phyloP scores from a whole-genome alignment of 2,113 vertebrate species.

The Pygathrix nemaeus region DNA sequence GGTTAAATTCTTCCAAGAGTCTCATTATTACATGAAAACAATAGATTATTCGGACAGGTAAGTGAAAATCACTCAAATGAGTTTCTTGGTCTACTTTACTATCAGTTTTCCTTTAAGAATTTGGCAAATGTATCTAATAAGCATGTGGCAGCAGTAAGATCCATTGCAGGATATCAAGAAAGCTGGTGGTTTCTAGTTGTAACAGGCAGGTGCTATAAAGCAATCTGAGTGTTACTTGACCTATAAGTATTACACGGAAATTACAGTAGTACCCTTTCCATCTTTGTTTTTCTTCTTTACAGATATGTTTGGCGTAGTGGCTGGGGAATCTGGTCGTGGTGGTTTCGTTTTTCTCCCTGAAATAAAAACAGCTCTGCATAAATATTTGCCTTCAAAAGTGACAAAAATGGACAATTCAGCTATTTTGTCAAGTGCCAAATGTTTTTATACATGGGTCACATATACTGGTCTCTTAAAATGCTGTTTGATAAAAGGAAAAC shows the following conservation, averaged over 20 bases:
- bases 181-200: background rate
- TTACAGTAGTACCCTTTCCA: conserved; percentile 90
- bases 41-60: conserved; percentile 10
- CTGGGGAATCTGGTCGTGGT: conserved; percentile 92
- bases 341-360: conserved; percentile 92
- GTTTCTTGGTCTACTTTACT: background rate
- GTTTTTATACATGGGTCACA: conserved; percentile 9
- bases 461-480: background rate
- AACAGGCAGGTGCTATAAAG: background rate
- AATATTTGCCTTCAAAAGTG: conserved; percentile 48
- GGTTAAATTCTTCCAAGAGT: conserved; percentile 62
- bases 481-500: conserved; percentile 41
- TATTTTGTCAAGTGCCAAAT: conserved; percentile 23
- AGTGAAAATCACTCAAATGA: conserved; percentile 40
- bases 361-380: conserved; percentile 72
- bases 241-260: background rate
- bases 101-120: conserved; percentile 33
- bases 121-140: background rate
- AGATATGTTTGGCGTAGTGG: conserved; percentile 92
- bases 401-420: background rate
- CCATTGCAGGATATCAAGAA: background rate
- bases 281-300: conserved; percentile 96
- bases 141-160: background rate
- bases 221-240: background rate
- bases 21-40: conserved; percentile 45